These are phyloP conservation scores for Gobio gobio DNA, from an alignment of 2,113 vertebrate species.

Conservation along the genomic window DNA sequence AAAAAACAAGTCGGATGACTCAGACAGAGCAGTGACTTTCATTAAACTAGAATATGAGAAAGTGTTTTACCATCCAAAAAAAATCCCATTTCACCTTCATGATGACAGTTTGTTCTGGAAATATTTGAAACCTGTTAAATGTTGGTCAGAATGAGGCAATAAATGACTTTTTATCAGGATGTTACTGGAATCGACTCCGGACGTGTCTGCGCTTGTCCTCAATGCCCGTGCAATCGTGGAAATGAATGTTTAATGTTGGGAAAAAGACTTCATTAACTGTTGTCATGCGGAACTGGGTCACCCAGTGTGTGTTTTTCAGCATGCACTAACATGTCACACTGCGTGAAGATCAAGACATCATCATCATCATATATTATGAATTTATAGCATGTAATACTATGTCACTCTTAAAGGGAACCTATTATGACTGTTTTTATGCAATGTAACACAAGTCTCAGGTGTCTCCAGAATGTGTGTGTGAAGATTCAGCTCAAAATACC, in stretches of 20 bases:
- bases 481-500: no score
- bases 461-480: no score
- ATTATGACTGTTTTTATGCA: no score
- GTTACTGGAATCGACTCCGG: neutral
- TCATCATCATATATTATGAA: neutral
- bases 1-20: no score
- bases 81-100: neutral
- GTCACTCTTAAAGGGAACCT: no score
- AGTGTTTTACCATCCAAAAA: neutral
- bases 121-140: neutral
- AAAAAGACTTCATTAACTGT: conserved; percentile 21
- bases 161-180: neutral
- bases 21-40: neutral
- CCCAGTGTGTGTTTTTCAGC: neutral
- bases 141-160: neutral
- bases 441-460: no score
- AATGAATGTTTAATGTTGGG: conserved; percentile 27
- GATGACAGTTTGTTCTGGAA: neutral
- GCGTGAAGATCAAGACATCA: neutral
- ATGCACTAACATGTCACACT: neutral
- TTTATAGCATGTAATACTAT: neutral
- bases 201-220: neutral
- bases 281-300: conserved; percentile 17
- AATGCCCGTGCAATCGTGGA: neutral
- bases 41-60: neutral